These are phyloP conservation scores for Zosterops borbonicus DNA, from an alignment of 2,113 vertebrate species.

Conservation along the genomic window DNA sequence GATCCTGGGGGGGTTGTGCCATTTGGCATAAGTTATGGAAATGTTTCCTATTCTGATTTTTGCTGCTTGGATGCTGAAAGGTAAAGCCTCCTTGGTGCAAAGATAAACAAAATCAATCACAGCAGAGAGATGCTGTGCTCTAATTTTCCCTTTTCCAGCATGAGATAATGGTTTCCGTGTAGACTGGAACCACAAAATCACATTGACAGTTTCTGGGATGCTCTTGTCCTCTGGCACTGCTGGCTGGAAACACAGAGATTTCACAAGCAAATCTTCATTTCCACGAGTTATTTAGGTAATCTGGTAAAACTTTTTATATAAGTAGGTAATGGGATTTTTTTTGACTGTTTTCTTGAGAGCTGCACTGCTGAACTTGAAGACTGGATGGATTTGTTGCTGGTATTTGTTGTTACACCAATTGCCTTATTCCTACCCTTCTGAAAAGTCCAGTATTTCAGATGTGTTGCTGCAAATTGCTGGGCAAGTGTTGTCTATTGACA, in stretches of 20 bases:
- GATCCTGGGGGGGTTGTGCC: background rate
- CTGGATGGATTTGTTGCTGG: background rate
- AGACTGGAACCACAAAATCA: background rate
- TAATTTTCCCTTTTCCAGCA: background rate
- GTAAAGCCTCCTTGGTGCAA: background rate
- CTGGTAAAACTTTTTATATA: background rate
- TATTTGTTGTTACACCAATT: background rate
- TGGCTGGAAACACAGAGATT: background rate
- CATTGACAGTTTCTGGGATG: background rate
- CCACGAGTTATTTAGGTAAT: background rate
- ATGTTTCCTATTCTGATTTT: background rate
- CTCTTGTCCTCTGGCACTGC: background rate
- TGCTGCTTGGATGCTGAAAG: background rate
- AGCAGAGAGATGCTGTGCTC: background rate
- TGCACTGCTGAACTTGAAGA: background rate
- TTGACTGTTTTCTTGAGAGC: background rate
- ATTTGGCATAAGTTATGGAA: background rate
- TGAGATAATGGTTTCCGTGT: background rate
- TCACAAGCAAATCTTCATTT: background rate
- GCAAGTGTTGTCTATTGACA: background rate
- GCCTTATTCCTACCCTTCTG: background rate
- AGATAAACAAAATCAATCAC: background rate
- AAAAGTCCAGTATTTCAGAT: background rate
- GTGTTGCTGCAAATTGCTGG: background rate
- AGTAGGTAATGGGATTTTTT: background rate